Conservation (phyloP, 1,140 invertebrate genomes). For the Drosophila burlai region DNA sequence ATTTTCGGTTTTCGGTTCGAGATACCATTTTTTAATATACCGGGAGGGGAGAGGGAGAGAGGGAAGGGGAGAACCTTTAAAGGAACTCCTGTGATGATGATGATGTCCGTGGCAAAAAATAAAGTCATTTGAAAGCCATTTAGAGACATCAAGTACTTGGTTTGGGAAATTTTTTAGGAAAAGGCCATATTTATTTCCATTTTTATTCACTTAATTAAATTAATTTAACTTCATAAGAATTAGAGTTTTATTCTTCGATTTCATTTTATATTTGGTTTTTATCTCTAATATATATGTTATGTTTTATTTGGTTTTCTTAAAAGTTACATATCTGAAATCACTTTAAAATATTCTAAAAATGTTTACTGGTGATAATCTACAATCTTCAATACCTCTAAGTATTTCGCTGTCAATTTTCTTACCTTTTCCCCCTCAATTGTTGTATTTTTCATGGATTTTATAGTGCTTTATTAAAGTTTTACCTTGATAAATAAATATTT, state of each 20-base stretch:
- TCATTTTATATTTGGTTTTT: not conserved
- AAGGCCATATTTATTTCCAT: not conserved
- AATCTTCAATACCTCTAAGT: no score
- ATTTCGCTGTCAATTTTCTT: not conserved
- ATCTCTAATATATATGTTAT: not conserved
- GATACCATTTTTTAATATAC: conserved; percentile 33
- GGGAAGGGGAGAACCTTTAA: not conserved
- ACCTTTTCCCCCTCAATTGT: not conserved
- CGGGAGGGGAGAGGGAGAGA: not conserved
- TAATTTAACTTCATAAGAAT: not conserved
- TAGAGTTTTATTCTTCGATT: not conserved
- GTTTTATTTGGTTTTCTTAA: not conserved
- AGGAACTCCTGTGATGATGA: not conserved
- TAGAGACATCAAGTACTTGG: not conserved
- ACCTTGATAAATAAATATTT: not conserved
- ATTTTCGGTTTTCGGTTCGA: conserved; percentile 25
- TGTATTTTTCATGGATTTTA: not conserved
- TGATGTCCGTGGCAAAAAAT: not conserved
- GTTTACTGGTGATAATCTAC: no score
- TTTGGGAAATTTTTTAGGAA: not conserved
- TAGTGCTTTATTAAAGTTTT: not conserved
- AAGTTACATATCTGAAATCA: no score
- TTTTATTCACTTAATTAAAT: not conserved
- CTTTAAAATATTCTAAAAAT: no score
- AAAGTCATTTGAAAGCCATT: conserved; percentile 15